A percentile compares a stretch with the other conserved stretches of the same genome.
Conservation (phyloP, 2,888 invertebrate genomes). For the Lomographa bimaculata region DNA sequence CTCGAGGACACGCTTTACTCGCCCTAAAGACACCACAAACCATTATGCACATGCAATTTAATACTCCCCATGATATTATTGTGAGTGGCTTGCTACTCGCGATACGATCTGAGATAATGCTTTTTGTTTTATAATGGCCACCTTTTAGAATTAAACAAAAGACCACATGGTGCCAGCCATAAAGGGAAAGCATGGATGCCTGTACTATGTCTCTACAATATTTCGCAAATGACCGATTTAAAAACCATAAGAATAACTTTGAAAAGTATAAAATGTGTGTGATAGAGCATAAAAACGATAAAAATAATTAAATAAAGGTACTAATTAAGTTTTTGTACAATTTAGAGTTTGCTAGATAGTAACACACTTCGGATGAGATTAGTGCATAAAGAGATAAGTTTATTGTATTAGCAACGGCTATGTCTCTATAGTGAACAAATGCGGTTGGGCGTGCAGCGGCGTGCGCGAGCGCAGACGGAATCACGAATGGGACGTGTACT, state of each 20-base stretch:
- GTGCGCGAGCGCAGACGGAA: conserved; percentile 38
- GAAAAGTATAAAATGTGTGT: no score
- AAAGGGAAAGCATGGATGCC: conserved; percentile 16
- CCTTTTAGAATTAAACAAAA: conserved; percentile 27
- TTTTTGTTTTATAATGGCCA: conserved; percentile 31
- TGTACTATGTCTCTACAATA: conserved; percentile 3
- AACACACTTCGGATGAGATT: conserved; percentile 7
- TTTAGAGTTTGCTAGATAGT: conserved; percentile 1
- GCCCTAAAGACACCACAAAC: conserved; percentile 43
- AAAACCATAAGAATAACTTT: no score
- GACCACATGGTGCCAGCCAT: conserved; percentile 22
- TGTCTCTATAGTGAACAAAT: conserved; percentile 34
- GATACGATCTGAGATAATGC: conserved; percentile 27
- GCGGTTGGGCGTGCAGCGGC: conserved; percentile 31
- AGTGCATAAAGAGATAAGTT: conserved; percentile 21
- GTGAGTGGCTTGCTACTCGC: conserved; percentile 27
- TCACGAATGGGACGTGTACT: conserved; percentile 62
- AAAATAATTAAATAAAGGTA: no score
- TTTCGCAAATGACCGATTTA: no score
- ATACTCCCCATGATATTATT: conserved; percentile 37
- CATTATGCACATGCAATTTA: conserved; percentile 50
- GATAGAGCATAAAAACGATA: no score
- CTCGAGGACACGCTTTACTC: conserved; percentile 68
- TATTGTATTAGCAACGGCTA: conserved; percentile 29
- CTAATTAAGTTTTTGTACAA: not conserved